Evolutionary conservation across 2,113 vertebrate species (phyloP), one percentile per base, ranked within the genome.

Genomic region (Zeus faber): DNA sequence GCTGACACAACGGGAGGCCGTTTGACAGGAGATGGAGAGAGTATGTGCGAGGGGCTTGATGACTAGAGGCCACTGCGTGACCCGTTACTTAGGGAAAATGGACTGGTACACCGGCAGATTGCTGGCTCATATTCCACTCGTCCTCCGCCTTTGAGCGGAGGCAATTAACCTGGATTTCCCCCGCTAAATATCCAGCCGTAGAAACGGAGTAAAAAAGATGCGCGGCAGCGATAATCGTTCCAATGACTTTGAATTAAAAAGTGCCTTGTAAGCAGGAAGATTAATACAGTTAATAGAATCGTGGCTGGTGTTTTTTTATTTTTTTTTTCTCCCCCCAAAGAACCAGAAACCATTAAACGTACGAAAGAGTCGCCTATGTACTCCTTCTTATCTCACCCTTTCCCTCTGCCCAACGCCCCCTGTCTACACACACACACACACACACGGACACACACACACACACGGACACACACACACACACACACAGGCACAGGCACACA

Each of bases 191-290:
- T 76, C 77, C 75, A 81, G 81, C 79, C 74, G 76, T 47, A 76
- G 77, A 73, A 83, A 74, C 6, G 8, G 41, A 44, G 37, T 31
- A 16, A 59, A 63, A 70, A 65, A 76, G 77, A 79, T 81, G 79
- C 72, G 81, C 65, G 65, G 65, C 82, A 74, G 77, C 69, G 77
- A 84, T 83, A 83, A 87, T 63, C 45, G 67, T 54, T 62, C 75
- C 85, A 83, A 79, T 83, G 75, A 44, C 85, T 87, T 82, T 85
- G 79, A 82, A 83, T 85, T 70, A 83, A 87, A 85, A 87, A 87
- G 69, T 81, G 81, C 76, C 80, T 62, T 83, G 75, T 82, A 87
- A 83, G 85, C 82, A 81, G 69, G 62, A 76, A 79, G 78, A 80
- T 78, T 81, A 82, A 77, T 82, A 74, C 50, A 54, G 73, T 65